These are phyloP conservation scores for Bursaphelenchus okinawaensis DNA, from an alignment of 2,888 invertebrate species.

Conservation along the genomic window DNA sequence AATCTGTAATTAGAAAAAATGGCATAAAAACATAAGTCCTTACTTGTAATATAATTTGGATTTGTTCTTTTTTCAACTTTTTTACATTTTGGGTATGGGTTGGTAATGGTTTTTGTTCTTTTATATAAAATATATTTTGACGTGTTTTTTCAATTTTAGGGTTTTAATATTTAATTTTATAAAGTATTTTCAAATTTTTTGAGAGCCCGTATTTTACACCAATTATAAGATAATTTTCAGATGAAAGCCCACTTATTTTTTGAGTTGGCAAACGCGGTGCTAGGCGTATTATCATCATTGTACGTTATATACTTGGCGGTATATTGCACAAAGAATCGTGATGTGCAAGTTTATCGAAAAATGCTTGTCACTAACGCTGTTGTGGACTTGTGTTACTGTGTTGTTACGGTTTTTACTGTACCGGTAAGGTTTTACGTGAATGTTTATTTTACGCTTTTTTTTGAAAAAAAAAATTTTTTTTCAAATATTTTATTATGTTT, in stretches of 20 bases:
- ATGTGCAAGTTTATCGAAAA: neutral
- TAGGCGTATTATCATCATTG: neutral
- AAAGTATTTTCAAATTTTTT: too few relatives aligned
- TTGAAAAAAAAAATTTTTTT: neutral
- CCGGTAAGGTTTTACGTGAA: neutral
- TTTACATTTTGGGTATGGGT: too few relatives aligned
- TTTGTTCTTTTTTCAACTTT: too few relatives aligned
- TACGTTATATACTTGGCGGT: neutral
- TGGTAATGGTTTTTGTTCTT: too few relatives aligned
- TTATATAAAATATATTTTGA: too few relatives aligned
- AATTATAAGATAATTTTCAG: neutral
- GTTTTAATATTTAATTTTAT: too few relatives aligned
- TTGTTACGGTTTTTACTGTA: neutral
- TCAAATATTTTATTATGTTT: neutral
- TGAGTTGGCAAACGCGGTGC: neutral
- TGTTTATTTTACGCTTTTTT: too few relatives aligned
- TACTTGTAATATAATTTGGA: too few relatives aligned
- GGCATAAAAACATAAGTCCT: too few relatives aligned
- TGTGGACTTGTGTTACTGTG: neutral
- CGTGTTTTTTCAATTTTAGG: too few relatives aligned
- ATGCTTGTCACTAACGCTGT: neutral
- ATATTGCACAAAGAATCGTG: neutral
- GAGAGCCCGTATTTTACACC: too few relatives aligned
- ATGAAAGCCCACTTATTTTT: neutral
- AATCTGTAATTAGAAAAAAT: too few relatives aligned